A percentile compares a stretch with the other conserved stretches of the same genome.
These are phyloP conservation scores for Prionailurus viverrinus DNA, from an alignment of 2,113 vertebrate species.

Conservation along the genomic window DNA sequence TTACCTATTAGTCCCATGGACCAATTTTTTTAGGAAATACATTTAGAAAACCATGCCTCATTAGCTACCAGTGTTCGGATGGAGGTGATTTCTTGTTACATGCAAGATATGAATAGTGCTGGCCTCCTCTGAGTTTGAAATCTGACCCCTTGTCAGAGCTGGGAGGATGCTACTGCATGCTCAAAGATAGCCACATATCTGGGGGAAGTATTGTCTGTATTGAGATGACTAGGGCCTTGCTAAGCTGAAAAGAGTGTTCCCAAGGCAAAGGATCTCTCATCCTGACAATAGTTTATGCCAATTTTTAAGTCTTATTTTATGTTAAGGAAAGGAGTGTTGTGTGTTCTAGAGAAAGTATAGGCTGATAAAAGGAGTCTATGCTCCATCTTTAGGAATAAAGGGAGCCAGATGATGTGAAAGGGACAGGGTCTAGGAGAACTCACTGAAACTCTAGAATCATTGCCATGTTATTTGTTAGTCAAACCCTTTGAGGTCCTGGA, in stretches of 20 bases:
- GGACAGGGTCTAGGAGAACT: not conserved
- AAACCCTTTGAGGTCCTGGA: not conserved
- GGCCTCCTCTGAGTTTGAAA: not conserved
- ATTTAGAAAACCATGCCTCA: not conserved
- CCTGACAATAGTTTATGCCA: not conserved
- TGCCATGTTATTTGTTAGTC: not conserved
- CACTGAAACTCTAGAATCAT: not conserved
- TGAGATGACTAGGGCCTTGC: not conserved
- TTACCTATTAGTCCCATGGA: not conserved
- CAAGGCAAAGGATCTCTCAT: not conserved
- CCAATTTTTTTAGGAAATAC: not conserved
- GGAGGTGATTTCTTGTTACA: not conserved
- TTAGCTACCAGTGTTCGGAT: not conserved
- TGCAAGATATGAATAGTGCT: not conserved
- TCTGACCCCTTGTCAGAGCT: not conserved
- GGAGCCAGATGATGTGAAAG: not conserved
- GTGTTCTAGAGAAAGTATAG: not conserved
- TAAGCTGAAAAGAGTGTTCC: not conserved
- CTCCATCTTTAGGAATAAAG: not conserved
- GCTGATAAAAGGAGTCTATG: not conserved
- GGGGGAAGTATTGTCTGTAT: not conserved
- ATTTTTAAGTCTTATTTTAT: not conserved
- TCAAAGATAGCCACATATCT: not conserved
- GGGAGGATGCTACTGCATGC: accelerated
- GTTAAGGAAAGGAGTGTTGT: not conserved